A percentile compares a stretch with the other conserved stretches of the same genome.
Evolutionary conservation across 2,888 invertebrate genomes (phyloP).

Genomic region (Eupithecia exiguata): DNA sequence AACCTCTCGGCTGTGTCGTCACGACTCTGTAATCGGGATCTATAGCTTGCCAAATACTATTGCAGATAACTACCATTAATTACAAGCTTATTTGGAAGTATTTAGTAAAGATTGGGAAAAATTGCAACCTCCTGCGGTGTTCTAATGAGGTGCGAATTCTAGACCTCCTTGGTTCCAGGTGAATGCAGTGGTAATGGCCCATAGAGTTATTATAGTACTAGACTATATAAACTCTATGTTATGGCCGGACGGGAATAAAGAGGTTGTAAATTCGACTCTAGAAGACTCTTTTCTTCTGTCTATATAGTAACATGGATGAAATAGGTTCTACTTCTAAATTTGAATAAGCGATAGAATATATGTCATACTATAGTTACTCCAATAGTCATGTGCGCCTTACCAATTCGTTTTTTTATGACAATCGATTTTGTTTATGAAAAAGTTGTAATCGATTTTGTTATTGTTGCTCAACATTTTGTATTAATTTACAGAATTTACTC

Average conservation of each 20-base stretch:
- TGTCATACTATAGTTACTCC: no score
- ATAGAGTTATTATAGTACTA: no score
- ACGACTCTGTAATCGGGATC: conserved; percentile 41
- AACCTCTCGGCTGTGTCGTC: conserved; percentile 39
- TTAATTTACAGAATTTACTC: no score
- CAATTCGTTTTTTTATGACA: no score
- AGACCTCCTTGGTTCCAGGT: neutral
- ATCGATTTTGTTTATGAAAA: no score
- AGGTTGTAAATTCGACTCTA: neutral
- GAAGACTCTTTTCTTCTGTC: no score
- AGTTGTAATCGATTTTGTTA: no score
- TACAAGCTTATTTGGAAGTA: conserved; percentile 21
- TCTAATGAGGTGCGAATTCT: neutral
- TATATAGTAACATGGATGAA: no score
- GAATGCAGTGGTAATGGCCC: neutral
- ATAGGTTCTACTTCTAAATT: neutral
- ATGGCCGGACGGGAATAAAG: neutral
- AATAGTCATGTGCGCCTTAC: no score
- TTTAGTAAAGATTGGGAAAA: conserved; percentile 8
- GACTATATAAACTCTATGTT: no score
- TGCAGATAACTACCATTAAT: conserved; percentile 36
- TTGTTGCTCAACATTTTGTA: no score
- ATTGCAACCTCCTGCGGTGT: conserved; percentile 1
- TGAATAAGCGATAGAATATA: neutral
- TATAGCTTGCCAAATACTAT: conserved; percentile 38